phyloP scores from a whole-genome alignment of 64 coral and sea anemone genomes.

The Astreopora myriophthalma region DNA sequence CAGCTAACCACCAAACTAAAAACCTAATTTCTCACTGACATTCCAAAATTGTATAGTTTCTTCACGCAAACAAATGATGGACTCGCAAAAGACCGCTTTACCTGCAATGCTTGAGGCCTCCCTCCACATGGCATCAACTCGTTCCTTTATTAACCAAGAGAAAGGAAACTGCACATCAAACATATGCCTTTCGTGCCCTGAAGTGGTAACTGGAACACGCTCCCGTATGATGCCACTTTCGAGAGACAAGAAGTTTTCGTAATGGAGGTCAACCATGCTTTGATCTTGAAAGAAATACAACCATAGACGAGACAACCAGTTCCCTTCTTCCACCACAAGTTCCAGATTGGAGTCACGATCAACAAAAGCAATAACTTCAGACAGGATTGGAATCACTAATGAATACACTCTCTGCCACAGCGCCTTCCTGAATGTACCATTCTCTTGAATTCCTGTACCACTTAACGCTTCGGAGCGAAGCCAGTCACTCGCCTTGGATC shows the following conservation, averaged over 20 bases:
- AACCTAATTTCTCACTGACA: too few species aligned
- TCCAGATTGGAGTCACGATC: slow-evolving; percentile 83
- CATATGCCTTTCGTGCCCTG: slow-evolving; percentile 39
- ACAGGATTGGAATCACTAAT: slow-evolving; percentile 73
- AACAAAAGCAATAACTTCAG: slow-evolving; percentile 72
- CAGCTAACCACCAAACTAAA: too few species aligned
- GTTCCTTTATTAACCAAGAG: slow-evolving; percentile 87
- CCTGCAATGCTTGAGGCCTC: slow-evolving; percentile 54
- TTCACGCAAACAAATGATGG: too few species aligned
- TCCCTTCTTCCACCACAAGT: slow-evolving; percentile 26
- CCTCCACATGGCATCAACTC: slow-evolving; percentile 58
- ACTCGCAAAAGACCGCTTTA: neutral
- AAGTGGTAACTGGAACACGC: slow-evolving; percentile 64
- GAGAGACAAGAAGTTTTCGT: slow-evolving; percentile 69
- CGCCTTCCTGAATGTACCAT: slow-evolving; percentile 86
- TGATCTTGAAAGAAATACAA: slow-evolving; percentile 22
- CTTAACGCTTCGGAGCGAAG: slow-evolving; percentile 69
- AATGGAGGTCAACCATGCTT: slow-evolving; percentile 40
- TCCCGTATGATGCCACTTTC: slow-evolving; percentile 42
- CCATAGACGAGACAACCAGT: slow-evolving; percentile 70
- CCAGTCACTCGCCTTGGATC: slow-evolving; percentile 48
- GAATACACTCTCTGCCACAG: slow-evolving; percentile 86
- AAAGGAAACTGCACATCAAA: slow-evolving; percentile 78
- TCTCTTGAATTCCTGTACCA: slow-evolving; percentile 73
- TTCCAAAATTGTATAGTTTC: too few species aligned